phyloP scores from a whole-genome alignment of 1,140 invertebrate species.

The Drosophila suzukii region DNA sequence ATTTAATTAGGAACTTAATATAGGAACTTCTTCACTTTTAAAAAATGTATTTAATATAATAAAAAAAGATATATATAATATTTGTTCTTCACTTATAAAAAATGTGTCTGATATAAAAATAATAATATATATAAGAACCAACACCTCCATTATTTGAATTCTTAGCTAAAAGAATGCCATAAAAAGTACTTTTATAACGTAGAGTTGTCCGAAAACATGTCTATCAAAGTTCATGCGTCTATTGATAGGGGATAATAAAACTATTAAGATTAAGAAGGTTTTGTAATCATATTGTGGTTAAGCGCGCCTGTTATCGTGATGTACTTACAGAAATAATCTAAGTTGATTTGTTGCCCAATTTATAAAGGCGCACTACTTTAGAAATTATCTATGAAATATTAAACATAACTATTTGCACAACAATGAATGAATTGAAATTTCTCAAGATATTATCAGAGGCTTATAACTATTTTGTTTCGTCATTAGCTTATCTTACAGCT shows the following conservation, averaged over 20 bases:
- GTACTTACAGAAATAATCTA: constrained; percentile 11
- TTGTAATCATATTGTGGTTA: constrained; percentile 10
- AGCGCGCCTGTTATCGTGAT: constrained; percentile 16
- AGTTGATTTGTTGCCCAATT: neutral
- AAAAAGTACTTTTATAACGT: neutral
- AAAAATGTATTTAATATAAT: too few species aligned
- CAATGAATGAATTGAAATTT: neutral
- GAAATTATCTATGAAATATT: neutral
- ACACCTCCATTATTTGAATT: too few species aligned
- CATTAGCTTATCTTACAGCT: neutral
- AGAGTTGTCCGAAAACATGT: neutral
- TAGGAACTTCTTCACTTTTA: too few species aligned
- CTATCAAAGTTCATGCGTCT: constrained; percentile 11
- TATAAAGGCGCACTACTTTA: neutral
- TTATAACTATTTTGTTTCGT: neutral
- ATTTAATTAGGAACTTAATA: too few species aligned
- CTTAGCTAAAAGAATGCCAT: too few species aligned
- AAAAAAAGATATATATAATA: too few species aligned
- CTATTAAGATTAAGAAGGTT: constrained; percentile 8
- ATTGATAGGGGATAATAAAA: constrained; percentile 32
- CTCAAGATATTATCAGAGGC: neutral
- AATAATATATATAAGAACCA: too few species aligned
- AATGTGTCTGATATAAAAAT: too few species aligned
- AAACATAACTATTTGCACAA: too few species aligned
- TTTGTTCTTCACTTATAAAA: too few species aligned